phyloP scores from a whole-genome alignment of 2,113 vertebrate species.

The Pholis gunnellus region DNA sequence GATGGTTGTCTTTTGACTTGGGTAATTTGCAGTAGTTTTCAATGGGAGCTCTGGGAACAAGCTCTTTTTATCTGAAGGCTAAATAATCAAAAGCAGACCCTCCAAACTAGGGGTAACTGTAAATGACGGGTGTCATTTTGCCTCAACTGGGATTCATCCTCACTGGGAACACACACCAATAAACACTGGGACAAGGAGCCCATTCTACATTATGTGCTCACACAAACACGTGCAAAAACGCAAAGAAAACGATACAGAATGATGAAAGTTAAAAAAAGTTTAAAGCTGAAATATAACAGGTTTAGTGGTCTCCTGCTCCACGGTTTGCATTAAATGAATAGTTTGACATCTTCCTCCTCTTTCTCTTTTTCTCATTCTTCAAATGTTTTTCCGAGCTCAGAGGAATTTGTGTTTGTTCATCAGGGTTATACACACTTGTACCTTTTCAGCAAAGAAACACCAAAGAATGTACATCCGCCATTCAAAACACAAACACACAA shows the following conservation, averaged over 20 bases:
- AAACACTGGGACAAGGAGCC: conserved; percentile 52
- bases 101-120: conserved; percentile 37
- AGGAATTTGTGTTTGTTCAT: conserved; percentile 38
- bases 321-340: neutral
- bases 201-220: conserved; percentile 16
- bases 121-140: conserved; percentile 59
- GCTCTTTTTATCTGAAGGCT: conserved; percentile 30
- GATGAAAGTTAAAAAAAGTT: neutral
- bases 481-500: neutral
- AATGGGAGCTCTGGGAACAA: conserved; percentile 29
- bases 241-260: neutral
- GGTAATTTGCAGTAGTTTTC: conserved; percentile 13
- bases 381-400: neutral
- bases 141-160: conserved; percentile 15
- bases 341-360: neutral
- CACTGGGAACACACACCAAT: conserved; percentile 13
- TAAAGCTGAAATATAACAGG: neutral
- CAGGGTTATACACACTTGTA: conserved; percentile 31
- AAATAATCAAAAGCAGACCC: conserved; percentile 56
- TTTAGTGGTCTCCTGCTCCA: neutral
- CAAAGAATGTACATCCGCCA: neutral
- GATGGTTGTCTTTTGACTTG: conserved; percentile 46
- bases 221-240: conserved; percentile 8
- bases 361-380: neutral
- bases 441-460: conserved; percentile 18